Conservation (phyloP, 2,113 vertebrate genomes). For the Sardina pilchardus region DNA sequence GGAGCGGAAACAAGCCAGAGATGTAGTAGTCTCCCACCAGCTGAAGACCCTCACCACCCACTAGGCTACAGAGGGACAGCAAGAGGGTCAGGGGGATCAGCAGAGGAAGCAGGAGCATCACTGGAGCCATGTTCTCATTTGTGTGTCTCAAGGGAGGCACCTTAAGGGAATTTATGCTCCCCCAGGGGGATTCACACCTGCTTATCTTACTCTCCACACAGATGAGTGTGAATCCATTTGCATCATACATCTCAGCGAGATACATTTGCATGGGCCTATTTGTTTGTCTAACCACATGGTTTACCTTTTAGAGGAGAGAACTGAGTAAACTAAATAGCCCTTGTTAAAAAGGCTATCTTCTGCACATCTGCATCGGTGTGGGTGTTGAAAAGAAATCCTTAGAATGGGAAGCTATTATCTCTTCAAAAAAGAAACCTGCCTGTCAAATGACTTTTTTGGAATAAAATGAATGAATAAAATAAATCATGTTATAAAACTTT, state of each 20-base stretch:
- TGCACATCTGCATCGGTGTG: background rate
- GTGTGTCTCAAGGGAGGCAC: background rate
- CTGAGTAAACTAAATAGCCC: slow-evolving; percentile 31
- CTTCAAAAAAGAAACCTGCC: too few relatives aligned
- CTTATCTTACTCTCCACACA: background rate
- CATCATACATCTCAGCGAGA: slow-evolving; percentile 46
- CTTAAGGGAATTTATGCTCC: background rate
- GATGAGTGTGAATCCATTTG: slow-evolving; percentile 45
- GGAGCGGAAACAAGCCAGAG: slow-evolving; percentile 78
- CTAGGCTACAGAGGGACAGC: slow-evolving; percentile 25
- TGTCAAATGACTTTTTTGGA: too few relatives aligned
- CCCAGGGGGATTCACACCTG: background rate
- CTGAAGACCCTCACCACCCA: slow-evolving; percentile 56
- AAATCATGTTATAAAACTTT: background rate
- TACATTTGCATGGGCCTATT: slow-evolving; percentile 62
- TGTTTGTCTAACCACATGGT: slow-evolving; percentile 48
- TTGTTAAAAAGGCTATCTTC: background rate
- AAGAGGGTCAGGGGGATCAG: background rate
- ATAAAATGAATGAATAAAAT: background rate
- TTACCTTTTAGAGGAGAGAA: slow-evolving; percentile 41
- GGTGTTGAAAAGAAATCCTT: background rate
- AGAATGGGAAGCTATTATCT: too few relatives aligned
- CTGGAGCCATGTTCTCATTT: background rate
- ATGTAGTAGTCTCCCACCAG: slow-evolving; percentile 73
- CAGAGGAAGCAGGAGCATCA: background rate